Base-by-base conservation (phyloP, 2,113 vertebrate genomes). In the Pachypanchax playfairii region DNA sequence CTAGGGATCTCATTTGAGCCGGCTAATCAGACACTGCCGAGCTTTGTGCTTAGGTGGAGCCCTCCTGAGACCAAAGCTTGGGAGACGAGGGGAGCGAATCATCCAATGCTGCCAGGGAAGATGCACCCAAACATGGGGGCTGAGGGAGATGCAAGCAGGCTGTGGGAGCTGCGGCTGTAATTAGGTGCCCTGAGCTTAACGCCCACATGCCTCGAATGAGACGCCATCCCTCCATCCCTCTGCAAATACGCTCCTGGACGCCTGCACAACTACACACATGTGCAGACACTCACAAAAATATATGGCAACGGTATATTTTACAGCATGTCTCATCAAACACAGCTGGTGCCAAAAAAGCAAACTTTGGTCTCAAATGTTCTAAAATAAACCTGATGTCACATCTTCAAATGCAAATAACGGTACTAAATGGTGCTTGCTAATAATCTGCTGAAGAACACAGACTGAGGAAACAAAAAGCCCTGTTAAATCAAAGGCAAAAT, bases 91-190 rank as follows among this genome's bases (percentile, higher is more conserved):
- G 63, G 63, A 63, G 54, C 10, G 44, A 60, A 65, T 85, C 77
- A 60, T 80, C 77, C 75, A 72, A 77, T 82, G 74, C 66, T 75
- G 65, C 82, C 70, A 74, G 63, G 61, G 58, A 85, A 66, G 76
- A 86, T 60, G 85, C 88, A 87, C 82, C 89, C 87, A 90, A 88
- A 89, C 84, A 89, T 11, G 62, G 71, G 75, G 74, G 75, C 79
- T 44, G 59, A 58, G 75, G 83, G 85, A 89, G 65, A 71, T 29
- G 39, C 65, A 65, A 42, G 75, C 79, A 29, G 65, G 70, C 85
- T 65, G 70, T 18, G 62, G 80, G 75, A 81, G 76, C 77, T 61
- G 18, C 50, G 63, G 80, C 77, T 86, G 83, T 86, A 87, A 89
- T 88, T 90, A 90, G 82, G 73, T 73, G 82, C 77, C 86, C 80